A percentile compares a stretch with the other conserved stretches of the same genome.
Conservation (phyloP, 2,113 vertebrate genomes). For the Tautogolabrus adspersus region DNA sequence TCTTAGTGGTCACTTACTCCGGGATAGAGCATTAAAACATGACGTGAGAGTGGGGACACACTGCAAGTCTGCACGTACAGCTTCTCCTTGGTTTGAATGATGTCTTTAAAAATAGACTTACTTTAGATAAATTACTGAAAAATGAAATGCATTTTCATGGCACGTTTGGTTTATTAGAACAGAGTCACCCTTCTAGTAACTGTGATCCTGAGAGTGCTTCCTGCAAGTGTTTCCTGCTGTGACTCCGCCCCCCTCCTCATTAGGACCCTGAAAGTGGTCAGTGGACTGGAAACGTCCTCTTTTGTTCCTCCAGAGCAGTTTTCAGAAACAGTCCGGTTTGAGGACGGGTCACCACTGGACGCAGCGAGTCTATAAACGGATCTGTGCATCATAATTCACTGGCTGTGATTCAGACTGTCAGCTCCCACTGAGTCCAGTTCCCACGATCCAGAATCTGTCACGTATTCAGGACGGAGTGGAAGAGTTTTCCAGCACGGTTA, state of each 20-base stretch:
- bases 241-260: slow-evolving; percentile 31
- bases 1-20: too few species aligned
- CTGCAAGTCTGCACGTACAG: too few species aligned
- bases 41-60: too few species aligned
- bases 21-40: too few species aligned
- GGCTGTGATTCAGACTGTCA: slow-evolving; percentile 46
- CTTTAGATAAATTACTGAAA: too few species aligned
- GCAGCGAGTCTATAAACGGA: background rate
- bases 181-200: too few species aligned
- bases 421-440: slow-evolving; percentile 10
- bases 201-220: too few species aligned
- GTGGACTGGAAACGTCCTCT: slow-evolving; percentile 33
- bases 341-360: background rate
- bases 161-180: too few species aligned
- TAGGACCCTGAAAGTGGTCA: slow-evolving; percentile 40
- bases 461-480: background rate
- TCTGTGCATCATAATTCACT: slow-evolving; percentile 20
- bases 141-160: too few species aligned
- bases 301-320: slow-evolving; percentile 37
- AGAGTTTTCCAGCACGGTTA: background rate
- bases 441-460: slow-evolving; percentile 4
- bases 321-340: slow-evolving; percentile 15
- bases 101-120: too few species aligned
- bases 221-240: background rate
- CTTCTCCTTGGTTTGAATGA: too few species aligned